Percentiles rank a stretch among this genome's conserved stretches.
Evolutionary conservation across 2,888 invertebrate genomes (phyloP).

Genomic region (Matsumyia berberina): DNA sequence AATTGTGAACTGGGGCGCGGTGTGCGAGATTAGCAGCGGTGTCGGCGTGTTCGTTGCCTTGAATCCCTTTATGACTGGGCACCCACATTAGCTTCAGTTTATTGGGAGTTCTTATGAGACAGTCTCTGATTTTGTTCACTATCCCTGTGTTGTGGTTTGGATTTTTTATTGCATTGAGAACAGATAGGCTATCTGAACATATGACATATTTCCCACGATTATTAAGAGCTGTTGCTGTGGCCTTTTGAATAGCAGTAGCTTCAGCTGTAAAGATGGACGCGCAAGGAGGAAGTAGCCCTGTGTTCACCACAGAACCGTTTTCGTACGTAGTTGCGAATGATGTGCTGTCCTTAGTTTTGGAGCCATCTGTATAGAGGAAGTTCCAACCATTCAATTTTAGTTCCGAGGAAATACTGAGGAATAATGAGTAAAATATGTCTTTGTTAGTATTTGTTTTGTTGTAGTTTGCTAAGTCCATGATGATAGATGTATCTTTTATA

Average conservation of each 20-base stretch:
- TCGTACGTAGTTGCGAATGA: not conserved
- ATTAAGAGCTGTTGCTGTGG: not conserved
- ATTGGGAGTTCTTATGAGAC: not conserved
- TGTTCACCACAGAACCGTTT: not conserved
- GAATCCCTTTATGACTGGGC: no score
- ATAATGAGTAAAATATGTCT: not conserved
- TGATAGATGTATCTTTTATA: not conserved
- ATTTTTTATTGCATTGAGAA: not conserved
- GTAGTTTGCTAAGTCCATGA: not conserved
- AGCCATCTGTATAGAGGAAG: no score
- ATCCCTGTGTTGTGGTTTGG: not conserved
- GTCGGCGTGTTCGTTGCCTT: no score
- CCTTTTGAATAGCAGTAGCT: not conserved
- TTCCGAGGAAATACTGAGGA: not conserved
- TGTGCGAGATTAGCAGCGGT: no score
- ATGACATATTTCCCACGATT: not conserved
- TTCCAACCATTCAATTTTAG: not conserved
- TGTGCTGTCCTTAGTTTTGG: not conserved
- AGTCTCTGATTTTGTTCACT: not conserved
- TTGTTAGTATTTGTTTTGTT: not conserved
- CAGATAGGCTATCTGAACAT: not conserved
- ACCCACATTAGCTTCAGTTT: not conserved
- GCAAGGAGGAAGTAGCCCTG: not conserved
- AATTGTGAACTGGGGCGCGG: no score
- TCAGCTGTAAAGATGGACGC: not conserved